A percentile compares a stretch with the other conserved stretches of the same genome.
These are phyloP conservation scores for Pogonomyrmex californicus DNA, from an alignment of 1,140 invertebrate genomes.

Conservation along the genomic window DNA sequence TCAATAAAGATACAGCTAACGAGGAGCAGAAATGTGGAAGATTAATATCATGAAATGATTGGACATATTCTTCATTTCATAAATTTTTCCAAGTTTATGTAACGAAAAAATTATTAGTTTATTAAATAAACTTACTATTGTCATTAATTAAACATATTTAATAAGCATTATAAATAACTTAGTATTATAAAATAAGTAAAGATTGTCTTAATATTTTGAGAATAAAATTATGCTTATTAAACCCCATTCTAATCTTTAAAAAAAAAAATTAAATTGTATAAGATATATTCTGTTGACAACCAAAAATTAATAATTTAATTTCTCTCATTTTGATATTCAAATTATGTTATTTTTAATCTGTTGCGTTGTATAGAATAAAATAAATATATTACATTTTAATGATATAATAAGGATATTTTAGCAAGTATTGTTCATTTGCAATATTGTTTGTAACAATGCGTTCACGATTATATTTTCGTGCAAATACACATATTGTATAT, in stretches of 20 bases:
- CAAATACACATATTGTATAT: not conserved
- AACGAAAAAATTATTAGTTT: not conserved
- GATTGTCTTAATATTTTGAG: not conserved
- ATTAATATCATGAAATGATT: slow-evolving; percentile 40
- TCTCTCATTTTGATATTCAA: not conserved
- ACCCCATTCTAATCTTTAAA: not conserved
- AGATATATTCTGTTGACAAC: not conserved
- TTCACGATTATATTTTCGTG: not conserved
- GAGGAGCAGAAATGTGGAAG: slow-evolving; percentile 17
- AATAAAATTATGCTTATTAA: not conserved
- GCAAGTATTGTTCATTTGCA: not conserved
- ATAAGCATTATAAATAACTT: not conserved
- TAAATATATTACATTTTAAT: too few species aligned
- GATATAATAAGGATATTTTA: not conserved
- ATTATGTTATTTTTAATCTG: not conserved
- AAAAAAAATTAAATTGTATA: not conserved
- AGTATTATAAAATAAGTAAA: slow-evolving; percentile 1
- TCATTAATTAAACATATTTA: not conserved
- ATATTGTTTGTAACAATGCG: not conserved
- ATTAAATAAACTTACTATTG: not conserved
- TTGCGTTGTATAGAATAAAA: not conserved
- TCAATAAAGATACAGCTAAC: slow-evolving; percentile 44
- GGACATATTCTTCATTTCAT: slow-evolving; percentile 4
- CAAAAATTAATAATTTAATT: not conserved
- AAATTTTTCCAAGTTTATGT: not conserved